Conservation (phyloP, 2,797 vertebrate genomes). For the Alexandromys oeconomus region DNA sequence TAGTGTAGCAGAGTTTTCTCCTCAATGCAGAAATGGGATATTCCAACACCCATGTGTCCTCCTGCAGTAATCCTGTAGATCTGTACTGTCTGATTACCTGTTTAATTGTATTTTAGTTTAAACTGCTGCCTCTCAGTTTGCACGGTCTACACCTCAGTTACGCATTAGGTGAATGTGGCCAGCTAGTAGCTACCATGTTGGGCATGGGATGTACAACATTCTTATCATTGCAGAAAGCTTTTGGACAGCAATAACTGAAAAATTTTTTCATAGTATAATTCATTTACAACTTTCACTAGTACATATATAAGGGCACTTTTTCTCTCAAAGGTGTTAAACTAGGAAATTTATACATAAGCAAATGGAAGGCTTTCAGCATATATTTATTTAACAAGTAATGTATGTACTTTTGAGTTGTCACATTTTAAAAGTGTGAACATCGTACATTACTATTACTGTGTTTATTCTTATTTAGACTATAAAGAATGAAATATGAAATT, state of each 20-base stretch:
- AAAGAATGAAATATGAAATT: slow-evolving; percentile 31
- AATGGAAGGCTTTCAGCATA: background rate
- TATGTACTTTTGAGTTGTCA: slow-evolving; percentile 39
- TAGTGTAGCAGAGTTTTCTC: slow-evolving; percentile 36
- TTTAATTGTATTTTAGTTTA: slow-evolving; percentile 21
- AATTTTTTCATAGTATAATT: slow-evolving; percentile 2
- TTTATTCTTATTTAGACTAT: slow-evolving; percentile 24
- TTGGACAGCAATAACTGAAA: background rate
- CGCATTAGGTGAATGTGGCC: background rate
- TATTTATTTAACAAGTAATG: slow-evolving; percentile 44
- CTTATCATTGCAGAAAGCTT: background rate
- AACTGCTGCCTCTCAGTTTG: background rate
- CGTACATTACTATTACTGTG: slow-evolving; percentile 20
- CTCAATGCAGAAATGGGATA: background rate
- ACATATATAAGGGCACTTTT: background rate
- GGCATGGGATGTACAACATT: background rate
- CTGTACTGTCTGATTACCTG: background rate
- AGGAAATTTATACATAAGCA: slow-evolving; percentile 46
- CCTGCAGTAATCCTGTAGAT: background rate
- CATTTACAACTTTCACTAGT: slow-evolving; percentile 31
- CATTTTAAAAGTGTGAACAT: slow-evolving; percentile 35
- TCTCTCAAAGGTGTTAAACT: slow-evolving; percentile 15
- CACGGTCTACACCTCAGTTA: background rate
- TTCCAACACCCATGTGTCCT: background rate
- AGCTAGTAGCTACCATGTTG: background rate